Percentiles rank a stretch among this genome's conserved stretches.
phyloP scores from a whole-genome alignment of 2,888 invertebrate genomes.

The Myopa tessellatipennis region DNA sequence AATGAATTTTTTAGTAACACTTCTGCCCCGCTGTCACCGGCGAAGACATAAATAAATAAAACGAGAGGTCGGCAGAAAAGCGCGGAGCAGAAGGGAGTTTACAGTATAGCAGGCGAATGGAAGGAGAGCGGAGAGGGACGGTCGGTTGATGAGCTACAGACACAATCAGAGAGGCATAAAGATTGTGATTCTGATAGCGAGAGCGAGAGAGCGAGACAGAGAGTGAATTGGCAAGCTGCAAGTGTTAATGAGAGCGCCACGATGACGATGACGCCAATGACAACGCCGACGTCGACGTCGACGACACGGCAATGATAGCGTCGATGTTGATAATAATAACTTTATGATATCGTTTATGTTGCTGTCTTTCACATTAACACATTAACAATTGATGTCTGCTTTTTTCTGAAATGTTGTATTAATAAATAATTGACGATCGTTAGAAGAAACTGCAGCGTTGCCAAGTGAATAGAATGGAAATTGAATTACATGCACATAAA shows the following conservation, averaged over 20 bases:
- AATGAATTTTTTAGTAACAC: too few relatives aligned
- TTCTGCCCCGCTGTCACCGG: too few relatives aligned
- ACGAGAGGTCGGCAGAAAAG: background rate
- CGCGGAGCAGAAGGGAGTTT: background rate
- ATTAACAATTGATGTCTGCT: conserved; percentile 5
- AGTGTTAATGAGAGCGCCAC: conserved; percentile 15
- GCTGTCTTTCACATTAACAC: conserved; percentile 3
- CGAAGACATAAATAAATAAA: background rate
- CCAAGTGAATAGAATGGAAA: background rate
- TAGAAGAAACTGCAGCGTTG: background rate
- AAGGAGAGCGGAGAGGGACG: background rate
- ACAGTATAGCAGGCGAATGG: background rate
- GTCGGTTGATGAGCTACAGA: background rate
- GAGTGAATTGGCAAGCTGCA: background rate
- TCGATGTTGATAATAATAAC: conserved; percentile 22
- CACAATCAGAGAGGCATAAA: background rate
- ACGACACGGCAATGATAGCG: background rate
- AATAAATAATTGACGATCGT: background rate
- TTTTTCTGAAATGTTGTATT: background rate
- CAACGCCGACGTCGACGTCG: background rate
- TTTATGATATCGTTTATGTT: conserved; percentile 14
- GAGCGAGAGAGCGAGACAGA: background rate
- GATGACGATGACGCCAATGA: conserved; percentile 20
- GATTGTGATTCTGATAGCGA: too few relatives aligned
- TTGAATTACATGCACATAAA: too few relatives aligned